Conservation (phyloP, 2,888 invertebrate species). For the Drosophila niveifrons region DNA sequence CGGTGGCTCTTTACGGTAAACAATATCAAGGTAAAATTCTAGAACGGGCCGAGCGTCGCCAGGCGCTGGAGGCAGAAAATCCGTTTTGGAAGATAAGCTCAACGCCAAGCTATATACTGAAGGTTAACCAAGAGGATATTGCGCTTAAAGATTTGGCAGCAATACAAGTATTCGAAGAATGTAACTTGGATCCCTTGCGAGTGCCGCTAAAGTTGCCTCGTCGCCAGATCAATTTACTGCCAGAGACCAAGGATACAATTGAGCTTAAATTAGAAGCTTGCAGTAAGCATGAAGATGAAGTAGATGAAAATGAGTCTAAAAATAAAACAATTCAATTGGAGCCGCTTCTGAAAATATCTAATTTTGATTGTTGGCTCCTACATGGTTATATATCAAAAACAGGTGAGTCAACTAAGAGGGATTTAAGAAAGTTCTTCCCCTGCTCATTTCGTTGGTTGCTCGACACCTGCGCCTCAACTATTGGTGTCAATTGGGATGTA, state of each 20-base stretch:
- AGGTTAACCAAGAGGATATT: conserved; percentile 41
- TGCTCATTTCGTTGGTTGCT: conserved; percentile 83
- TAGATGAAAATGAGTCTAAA: not conserved
- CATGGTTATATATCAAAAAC: conserved; percentile 64
- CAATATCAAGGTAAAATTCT: conserved; percentile 39
- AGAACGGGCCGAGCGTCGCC: conserved; percentile 20
- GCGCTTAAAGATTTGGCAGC: conserved; percentile 52
- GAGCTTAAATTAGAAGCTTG: conserved; percentile 9
- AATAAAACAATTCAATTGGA: not conserved
- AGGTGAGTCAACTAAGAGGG: conserved; percentile 52
- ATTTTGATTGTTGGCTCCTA: conserved; percentile 84
- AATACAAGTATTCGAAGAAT: conserved; percentile 71
- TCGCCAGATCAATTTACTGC: conserved; percentile 47
- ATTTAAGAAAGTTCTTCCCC: conserved; percentile 76
- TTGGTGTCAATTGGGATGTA: conserved; percentile 74
- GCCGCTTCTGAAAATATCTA: conserved; percentile 73
- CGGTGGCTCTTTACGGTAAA: conserved; percentile 42
- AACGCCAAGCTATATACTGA: conserved; percentile 41
- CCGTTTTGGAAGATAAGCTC: conserved; percentile 44
- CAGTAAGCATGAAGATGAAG: not conserved
- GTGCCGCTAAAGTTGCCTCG: conserved; percentile 68
- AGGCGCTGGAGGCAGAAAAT: conserved; percentile 39
- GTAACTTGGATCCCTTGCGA: conserved; percentile 78
- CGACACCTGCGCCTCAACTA: conserved; percentile 82
- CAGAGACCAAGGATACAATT: not conserved